phyloP scores from a whole-genome alignment of 2,797 vertebrate species.

The Ctenosaura bakeri region DNA sequence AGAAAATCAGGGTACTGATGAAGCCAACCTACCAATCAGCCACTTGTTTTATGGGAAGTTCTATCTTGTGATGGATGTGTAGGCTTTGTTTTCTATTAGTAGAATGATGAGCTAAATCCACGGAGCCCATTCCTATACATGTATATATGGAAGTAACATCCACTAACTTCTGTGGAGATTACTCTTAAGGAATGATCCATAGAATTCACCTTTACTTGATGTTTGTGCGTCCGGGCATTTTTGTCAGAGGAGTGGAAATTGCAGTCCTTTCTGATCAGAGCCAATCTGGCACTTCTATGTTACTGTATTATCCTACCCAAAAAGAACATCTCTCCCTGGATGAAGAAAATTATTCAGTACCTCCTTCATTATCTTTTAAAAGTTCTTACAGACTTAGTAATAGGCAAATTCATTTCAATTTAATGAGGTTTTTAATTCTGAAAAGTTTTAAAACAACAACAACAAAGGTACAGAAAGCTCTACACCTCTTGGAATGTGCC shows the following conservation, averaged over 20 bases:
- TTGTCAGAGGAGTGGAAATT: background rate
- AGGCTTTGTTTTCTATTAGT: background rate
- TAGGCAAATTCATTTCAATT: background rate
- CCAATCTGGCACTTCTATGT: background rate
- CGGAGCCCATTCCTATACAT: background rate
- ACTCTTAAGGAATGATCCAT: background rate
- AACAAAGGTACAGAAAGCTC: too few species aligned
- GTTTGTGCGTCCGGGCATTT: background rate
- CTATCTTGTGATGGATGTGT: too few species aligned
- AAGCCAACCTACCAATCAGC: too few species aligned
- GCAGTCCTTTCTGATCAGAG: background rate
- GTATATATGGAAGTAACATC: background rate
- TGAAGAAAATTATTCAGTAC: background rate
- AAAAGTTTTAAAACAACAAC: background rate
- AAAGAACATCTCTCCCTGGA: background rate
- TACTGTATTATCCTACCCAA: background rate
- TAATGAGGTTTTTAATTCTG: slow-evolving; percentile 2
- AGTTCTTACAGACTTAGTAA: background rate
- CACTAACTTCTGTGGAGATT: too few species aligned
- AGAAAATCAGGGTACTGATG: too few species aligned
- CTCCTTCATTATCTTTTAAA: background rate
- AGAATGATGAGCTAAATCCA: background rate
- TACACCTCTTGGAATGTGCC: too few species aligned
- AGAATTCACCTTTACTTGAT: background rate
- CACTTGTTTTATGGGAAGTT: too few species aligned